Evolutionary conservation across 1,140 invertebrate species (phyloP).

Genomic region (Charaxes varanes): DNA sequence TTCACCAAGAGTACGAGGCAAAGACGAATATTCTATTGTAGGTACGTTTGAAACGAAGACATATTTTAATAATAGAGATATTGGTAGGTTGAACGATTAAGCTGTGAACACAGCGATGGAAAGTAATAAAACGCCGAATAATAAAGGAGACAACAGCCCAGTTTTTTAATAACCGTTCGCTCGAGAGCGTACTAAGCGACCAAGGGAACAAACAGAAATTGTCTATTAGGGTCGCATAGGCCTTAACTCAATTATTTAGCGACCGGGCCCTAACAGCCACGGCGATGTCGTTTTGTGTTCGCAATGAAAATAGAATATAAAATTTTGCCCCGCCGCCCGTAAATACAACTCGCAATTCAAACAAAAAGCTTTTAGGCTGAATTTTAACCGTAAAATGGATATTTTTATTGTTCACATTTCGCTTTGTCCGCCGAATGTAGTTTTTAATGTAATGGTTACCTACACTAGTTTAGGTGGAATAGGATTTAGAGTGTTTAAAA

Average conservation of each 20-base stretch:
- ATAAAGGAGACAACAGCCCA: too few relatives aligned
- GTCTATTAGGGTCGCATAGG: slow-evolving; percentile 13
- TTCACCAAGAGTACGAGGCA: too few relatives aligned
- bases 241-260: slow-evolving; percentile 16
- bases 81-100: too few relatives aligned
- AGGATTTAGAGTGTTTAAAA: neutral
- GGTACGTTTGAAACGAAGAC: too few relatives aligned
- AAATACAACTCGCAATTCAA: slow-evolving; percentile 20
- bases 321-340: slow-evolving; percentile 12
- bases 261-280: slow-evolving; percentile 4
- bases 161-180: slow-evolving; percentile 11
- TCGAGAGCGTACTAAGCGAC: slow-evolving; percentile 10
- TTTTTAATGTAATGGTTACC: slow-evolving; percentile 10
- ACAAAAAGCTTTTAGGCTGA: slow-evolving; percentile 24
- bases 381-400: slow-evolving; percentile 22
- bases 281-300: slow-evolving; percentile 14
- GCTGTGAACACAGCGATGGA: too few relatives aligned
- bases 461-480: slow-evolving; percentile 7
- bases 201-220: slow-evolving; percentile 16
- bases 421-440: slow-evolving; percentile 15
- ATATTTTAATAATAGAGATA: too few relatives aligned
- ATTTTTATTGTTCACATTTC: slow-evolving; percentile 22
- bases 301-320: slow-evolving; percentile 20
- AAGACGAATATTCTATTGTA: too few relatives aligned
- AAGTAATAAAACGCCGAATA: too few relatives aligned